Percentiles rank a stretch among this genome's conserved stretches.
phyloP scores from a whole-genome alignment of 2,113 vertebrate genomes.

The Parotia lawesii region DNA sequence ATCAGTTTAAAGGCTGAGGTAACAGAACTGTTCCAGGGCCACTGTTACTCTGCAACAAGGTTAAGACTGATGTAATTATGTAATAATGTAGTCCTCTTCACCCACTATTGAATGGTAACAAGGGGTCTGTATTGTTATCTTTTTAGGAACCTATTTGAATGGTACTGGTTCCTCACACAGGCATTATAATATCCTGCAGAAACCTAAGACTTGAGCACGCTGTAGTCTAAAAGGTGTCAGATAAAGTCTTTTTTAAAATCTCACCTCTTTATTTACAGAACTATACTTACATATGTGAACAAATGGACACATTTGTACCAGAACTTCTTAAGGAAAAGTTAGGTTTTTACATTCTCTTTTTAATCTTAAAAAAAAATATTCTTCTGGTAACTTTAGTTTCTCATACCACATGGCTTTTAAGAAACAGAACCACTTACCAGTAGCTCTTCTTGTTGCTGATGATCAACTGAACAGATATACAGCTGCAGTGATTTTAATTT shows the following conservation, averaged over 20 bases:
- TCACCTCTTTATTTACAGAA: background rate
- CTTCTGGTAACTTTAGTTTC: background rate
- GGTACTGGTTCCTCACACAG: background rate
- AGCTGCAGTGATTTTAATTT: slow-evolving; percentile 83
- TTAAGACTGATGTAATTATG: background rate
- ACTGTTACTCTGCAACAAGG: background rate
- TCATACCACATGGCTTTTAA: background rate
- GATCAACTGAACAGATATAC: slow-evolving; percentile 85
- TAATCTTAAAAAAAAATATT: background rate
- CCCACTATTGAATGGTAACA: background rate
- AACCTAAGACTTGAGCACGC: background rate
- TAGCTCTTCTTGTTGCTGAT: slow-evolving; percentile 86
- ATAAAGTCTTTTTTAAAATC: background rate
- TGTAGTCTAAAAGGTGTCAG: background rate
- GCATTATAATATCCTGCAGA: background rate
- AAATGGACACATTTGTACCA: background rate
- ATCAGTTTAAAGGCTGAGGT: background rate
- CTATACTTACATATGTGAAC: background rate
- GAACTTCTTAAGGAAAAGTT: background rate
- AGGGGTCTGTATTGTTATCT: background rate
- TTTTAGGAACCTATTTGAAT: background rate
- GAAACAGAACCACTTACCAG: slow-evolving; percentile 76
- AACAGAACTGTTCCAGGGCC: background rate
- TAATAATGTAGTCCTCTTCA: background rate
- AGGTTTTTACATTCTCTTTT: background rate